These are phyloP conservation scores for Platyura marginata DNA, from an alignment of 1,140 invertebrate genomes.

Conservation along the genomic window DNA sequence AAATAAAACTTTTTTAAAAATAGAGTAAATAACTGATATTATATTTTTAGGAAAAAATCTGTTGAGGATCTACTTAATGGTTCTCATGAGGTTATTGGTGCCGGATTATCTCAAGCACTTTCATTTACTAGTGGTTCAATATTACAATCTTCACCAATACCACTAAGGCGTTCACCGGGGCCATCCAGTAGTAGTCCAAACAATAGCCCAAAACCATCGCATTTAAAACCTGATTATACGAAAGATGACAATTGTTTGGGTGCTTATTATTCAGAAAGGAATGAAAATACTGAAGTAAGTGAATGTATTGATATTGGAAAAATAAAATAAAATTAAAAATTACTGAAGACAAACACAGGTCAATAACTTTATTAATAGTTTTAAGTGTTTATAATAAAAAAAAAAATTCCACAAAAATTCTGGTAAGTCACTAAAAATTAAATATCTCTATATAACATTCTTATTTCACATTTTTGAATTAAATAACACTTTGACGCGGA, in stretches of 20 bases:
- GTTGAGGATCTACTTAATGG: constrained; percentile 42
- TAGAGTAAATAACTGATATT: too few species aligned
- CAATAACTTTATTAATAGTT: too few species aligned
- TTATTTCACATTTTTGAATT: too few species aligned
- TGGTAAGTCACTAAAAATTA: too few species aligned
- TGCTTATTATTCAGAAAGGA: background rate
- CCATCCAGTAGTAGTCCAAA: background rate
- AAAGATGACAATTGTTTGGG: background rate
- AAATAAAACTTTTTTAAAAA: too few species aligned
- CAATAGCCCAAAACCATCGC: constrained; percentile 1
- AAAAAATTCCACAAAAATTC: too few species aligned
- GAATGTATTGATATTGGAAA: background rate
- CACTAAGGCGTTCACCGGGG: constrained; percentile 9
- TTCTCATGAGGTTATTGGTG: constrained; percentile 39
- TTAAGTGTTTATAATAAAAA: too few species aligned
- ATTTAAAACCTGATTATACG: background rate
- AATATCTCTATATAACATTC: too few species aligned
- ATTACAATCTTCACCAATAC: constrained; percentile 24
- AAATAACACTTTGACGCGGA: too few species aligned
- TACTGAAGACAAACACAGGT: background rate
- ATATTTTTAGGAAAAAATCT: constrained; percentile 48
- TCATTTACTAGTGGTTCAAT: constrained; percentile 29
- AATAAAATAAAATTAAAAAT: background rate
- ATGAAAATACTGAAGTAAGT: constrained; percentile 1
- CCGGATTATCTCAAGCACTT: constrained; percentile 28